Percentiles rank a stretch among this genome's conserved stretches.
These are phyloP conservation scores for Ormyrus nitidulus DNA, from an alignment of 2,888 invertebrate species.

Conservation along the genomic window DNA sequence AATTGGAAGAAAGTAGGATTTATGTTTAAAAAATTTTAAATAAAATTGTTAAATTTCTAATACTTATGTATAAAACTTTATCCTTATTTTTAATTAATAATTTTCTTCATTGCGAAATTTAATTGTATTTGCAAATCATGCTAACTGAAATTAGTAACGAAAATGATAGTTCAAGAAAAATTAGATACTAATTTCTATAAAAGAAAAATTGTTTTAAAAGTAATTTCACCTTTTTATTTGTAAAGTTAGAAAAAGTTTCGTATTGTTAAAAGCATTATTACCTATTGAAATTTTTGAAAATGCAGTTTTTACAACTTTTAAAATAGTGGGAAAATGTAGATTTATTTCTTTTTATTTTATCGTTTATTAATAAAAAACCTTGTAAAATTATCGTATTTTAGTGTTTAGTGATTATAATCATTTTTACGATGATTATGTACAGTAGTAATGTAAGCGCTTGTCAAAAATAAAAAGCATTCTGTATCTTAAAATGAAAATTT, in stretches of 20 bases:
- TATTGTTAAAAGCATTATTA: conserved; percentile 25
- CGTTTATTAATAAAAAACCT: background rate
- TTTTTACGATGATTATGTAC: conserved; percentile 35
- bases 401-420: conserved; percentile 2
- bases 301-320: background rate
- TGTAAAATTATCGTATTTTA: conserved; percentile 2
- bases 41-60: too few relatives aligned
- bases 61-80: too few relatives aligned
- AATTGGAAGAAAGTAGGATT: too few relatives aligned
- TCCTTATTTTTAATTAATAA: too few relatives aligned
- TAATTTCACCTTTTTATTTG: conserved; percentile 10
- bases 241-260: conserved; percentile 16
- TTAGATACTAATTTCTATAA: background rate
- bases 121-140: too few relatives aligned
- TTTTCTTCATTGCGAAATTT: too few relatives aligned
- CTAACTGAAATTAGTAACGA: background rate
- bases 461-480: conserved; percentile 26
- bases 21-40: too few relatives aligned
- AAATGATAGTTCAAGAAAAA: background rate
- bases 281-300: background rate
- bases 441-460: conserved; percentile 38
- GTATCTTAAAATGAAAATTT: conserved; percentile 37
- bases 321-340: background rate
- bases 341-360: background rate
- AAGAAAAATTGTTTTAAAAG: background rate